Evolutionary conservation across 2,797 vertebrate species (phyloP), one percentile per base, ranked within the genome.

Genomic region (Otus scops): DNA sequence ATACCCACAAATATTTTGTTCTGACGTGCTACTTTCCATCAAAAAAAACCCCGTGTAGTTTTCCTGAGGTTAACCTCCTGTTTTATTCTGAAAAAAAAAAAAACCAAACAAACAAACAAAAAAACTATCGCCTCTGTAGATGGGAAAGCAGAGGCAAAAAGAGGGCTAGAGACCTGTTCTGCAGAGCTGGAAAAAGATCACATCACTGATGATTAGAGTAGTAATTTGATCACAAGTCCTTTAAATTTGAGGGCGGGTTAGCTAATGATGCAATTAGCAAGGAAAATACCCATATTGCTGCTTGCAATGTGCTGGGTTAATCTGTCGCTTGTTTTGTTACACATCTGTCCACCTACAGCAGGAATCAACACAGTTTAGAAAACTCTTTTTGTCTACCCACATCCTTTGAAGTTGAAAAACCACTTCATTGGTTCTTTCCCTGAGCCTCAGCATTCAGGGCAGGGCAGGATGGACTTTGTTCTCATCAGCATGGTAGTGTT

Each of bases 201-300:
- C 41, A 53, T 95, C 15, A 1, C 53, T 86, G 64, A 78, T 94
- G 85, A 83, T 76, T 81, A 61, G 30, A 77, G 45, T 3, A 68
- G 20, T 77, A 90, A 90, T 93, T 93, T 90, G 57, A 88, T 88
- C 73, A 73, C n/a, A 83, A 64, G 22, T 68, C 82, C 76, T 93
- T 91, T 88, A 91, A 94, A 53, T 92, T 78, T 23, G 76, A 69
- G 63, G 83, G 73, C 0, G 0, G 90, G 73, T 80, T 78, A 96
- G 77, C 74, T 94, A 94, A 92, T 90, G 93, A 93, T 92, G 90
- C 80, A 94, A 78, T 94, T 94, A 93, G 70, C 51, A 73, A 69
- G 30, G 64, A 88, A 76, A 90, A 90, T 38, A 64, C 36, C 47
- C 74, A 41, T 39, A 47, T 38, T 92, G 80, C 43, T 6, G 8